These are phyloP conservation scores for Petaurus breviceps DNA, from an alignment of 2,113 vertebrate genomes.

Conservation along the genomic window DNA sequence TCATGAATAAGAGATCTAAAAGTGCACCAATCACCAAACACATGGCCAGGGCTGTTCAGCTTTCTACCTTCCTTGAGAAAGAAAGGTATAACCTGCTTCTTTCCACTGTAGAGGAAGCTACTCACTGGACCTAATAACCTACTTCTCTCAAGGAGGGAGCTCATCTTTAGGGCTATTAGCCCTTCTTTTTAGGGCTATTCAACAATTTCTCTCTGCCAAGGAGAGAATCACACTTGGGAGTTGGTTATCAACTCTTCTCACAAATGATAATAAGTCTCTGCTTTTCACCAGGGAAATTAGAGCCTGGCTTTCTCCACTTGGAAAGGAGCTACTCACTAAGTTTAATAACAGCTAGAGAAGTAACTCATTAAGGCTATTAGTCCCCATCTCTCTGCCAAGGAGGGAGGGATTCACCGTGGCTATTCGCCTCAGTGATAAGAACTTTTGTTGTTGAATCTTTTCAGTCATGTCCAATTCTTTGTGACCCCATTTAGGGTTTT, in stretches of 20 bases:
- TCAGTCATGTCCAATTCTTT: neutral
- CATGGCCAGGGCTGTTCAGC: slow-evolving; percentile 57
- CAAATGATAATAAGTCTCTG: neutral
- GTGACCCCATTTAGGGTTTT: neutral
- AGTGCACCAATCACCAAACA: slow-evolving; percentile 74
- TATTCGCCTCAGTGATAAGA: neutral
- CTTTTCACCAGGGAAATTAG: neutral
- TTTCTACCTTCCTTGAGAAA: neutral
- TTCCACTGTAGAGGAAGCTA: neutral
- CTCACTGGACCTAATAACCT: neutral
- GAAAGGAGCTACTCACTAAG: neutral
- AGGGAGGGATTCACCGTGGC: neutral
- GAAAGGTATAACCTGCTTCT: neutral
- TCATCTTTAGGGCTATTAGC: neutral
- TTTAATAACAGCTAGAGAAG: neutral
- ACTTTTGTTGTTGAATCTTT: neutral
- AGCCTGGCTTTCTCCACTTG: neutral
- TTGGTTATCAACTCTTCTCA: neutral
- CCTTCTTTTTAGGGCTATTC: neutral
- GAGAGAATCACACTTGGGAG: neutral
- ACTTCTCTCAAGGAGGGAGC: neutral
- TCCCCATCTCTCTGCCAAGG: neutral
- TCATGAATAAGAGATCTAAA: slow-evolving; percentile 74
- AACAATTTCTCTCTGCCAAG: neutral
- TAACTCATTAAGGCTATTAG: neutral